Conservation (phyloP, 2,888 invertebrate genomes). For the Patella ulyssiponensis region DNA sequence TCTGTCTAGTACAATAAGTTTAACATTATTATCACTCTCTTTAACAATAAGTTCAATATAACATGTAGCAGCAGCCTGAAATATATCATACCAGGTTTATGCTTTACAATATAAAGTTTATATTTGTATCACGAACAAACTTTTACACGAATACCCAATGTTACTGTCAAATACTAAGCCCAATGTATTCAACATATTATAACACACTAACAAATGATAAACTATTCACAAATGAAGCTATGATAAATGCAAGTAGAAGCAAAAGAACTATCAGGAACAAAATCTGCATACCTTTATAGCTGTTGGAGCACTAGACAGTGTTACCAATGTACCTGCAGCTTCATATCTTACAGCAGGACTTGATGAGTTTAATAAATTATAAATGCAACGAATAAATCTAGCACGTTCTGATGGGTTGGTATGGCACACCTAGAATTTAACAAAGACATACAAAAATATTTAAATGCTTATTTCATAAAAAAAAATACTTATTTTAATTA, state of each 20-base stretch:
- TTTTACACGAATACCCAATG: background rate
- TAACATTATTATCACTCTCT: constrained; percentile 99
- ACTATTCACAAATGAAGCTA: too few relatives aligned
- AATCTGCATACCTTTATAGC: constrained; percentile 84
- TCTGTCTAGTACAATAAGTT: constrained; percentile 96
- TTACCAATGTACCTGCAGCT: constrained; percentile 97
- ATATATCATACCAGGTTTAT: constrained; percentile 2
- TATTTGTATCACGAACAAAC: background rate
- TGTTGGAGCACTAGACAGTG: constrained; percentile 96
- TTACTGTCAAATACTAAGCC: background rate
- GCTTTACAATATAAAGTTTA: background rate
- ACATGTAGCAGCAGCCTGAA: constrained; percentile 92
- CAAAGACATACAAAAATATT: background rate
- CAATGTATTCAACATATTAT: too few relatives aligned
- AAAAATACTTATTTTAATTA: too few relatives aligned
- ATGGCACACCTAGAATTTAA: constrained; percentile 86
- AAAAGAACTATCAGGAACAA: background rate
- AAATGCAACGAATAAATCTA: constrained; percentile 98
- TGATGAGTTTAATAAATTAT: constrained; percentile 93
- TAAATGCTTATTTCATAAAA: background rate
- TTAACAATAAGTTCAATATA: constrained; percentile 99
- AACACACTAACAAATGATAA: too few relatives aligned
- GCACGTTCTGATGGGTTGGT: constrained; percentile 95
- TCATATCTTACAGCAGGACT: constrained; percentile 98
- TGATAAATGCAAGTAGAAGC: too few relatives aligned